Evolutionary conservation across 2,113 vertebrate species (phyloP).

Genomic region (Marmota flaviventris): DNA sequence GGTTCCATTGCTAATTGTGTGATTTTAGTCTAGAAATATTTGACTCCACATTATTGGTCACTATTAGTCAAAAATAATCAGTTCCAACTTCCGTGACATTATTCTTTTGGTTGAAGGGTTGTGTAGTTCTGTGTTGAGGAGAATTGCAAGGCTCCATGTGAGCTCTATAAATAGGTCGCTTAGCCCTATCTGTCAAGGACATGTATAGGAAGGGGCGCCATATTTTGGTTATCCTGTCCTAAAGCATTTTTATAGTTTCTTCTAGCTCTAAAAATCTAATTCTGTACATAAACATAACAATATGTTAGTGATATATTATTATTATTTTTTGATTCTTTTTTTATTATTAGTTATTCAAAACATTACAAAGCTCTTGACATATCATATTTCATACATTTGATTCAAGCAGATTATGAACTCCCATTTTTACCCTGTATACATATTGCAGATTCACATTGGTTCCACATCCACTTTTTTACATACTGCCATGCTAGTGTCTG

Average conservation of each 20-base stretch:
- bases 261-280: constrained; percentile 18
- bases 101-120: neutral
- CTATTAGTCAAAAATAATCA: neutral
- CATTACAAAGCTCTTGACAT: too few species aligned
- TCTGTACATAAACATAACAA: neutral
- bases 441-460: too few species aligned
- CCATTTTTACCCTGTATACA: too few species aligned
- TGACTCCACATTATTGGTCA: neutral
- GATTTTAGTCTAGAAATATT: constrained; percentile 19
- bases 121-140: neutral
- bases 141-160: neutral
- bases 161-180: neutral
- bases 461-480: too few species aligned
- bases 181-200: neutral
- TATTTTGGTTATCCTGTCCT: neutral
- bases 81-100: neutral
- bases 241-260: constrained; percentile 38
- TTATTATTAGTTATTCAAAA: too few species aligned
- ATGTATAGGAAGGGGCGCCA: neutral
- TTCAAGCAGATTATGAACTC: too few species aligned
- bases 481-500: too few species aligned
- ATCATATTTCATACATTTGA: too few species aligned
- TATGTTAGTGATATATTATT: constrained; percentile 3
- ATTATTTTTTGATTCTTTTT: neutral
- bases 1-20: neutral